These are phyloP conservation scores for Cryptotermes secundus DNA, from an alignment of 1,140 invertebrate species.

Conservation along the genomic window DNA sequence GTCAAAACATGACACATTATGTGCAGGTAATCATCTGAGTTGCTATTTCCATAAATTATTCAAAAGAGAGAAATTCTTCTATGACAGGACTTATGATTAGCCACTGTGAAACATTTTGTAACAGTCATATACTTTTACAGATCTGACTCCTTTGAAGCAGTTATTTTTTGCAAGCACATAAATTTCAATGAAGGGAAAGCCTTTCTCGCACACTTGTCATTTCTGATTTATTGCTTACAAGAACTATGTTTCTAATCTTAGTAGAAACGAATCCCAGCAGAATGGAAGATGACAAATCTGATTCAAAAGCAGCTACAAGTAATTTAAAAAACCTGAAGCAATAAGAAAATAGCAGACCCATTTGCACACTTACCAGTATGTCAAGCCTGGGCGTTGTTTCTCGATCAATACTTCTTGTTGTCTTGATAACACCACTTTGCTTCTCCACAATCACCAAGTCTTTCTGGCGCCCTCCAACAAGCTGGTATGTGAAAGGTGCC, in stretches of 20 bases:
- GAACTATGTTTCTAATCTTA: not conserved
- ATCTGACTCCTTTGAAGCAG: not conserved
- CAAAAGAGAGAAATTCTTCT: not conserved
- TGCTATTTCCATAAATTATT: not conserved
- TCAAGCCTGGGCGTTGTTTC: constrained; percentile 74
- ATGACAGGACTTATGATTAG: not conserved
- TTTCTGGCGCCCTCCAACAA: constrained; percentile 76
- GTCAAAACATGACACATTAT: not conserved
- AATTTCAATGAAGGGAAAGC: not conserved
- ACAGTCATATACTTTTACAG: not conserved
- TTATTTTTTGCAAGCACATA: not conserved
- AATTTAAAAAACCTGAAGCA: not conserved
- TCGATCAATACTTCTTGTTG: constrained; percentile 76
- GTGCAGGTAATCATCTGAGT: not conserved
- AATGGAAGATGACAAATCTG: too few species aligned
- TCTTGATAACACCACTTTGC: constrained; percentile 76
- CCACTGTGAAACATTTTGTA: not conserved
- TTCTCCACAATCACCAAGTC: constrained; percentile 75
- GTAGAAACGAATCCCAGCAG: not conserved
- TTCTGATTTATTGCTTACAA: not conserved
- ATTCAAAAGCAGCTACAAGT: not conserved
- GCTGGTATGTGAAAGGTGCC: constrained; percentile 80
- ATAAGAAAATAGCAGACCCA: constrained; percentile 31
- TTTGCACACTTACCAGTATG: constrained; percentile 55
- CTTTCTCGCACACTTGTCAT: not conserved